These are phyloP conservation scores for Perdita meconis DNA, from an alignment of 2,888 invertebrate genomes.

Conservation along the genomic window DNA sequence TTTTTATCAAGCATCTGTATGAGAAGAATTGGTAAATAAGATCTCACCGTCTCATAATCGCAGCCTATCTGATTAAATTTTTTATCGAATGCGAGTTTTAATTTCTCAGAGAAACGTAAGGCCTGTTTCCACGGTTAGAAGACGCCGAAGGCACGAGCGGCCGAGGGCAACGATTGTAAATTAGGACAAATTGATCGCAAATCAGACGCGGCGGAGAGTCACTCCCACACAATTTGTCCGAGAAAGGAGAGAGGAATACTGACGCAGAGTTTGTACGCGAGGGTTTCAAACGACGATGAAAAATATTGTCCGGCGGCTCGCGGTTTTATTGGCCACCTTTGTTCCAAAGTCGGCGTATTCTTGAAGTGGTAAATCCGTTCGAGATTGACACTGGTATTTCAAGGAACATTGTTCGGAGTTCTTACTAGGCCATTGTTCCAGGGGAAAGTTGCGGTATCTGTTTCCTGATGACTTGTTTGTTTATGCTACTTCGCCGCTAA, in stretches of 20 bases:
- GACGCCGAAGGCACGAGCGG: slow-evolving; percentile 45
- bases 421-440: slow-evolving; percentile 12
- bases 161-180: slow-evolving; percentile 78
- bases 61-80: slow-evolving; percentile 58
- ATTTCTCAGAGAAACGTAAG: slow-evolving; percentile 33
- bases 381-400: slow-evolving; percentile 19
- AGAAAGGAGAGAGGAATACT: slow-evolving; percentile 35
- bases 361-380: slow-evolving; percentile 25
- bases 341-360: slow-evolving; percentile 42
- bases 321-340: slow-evolving; percentile 48
- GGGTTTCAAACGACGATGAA: slow-evolving; percentile 40
- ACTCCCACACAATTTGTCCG: slow-evolving; percentile 63
- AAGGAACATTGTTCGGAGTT: slow-evolving; percentile 22
- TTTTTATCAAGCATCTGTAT: not conserved
- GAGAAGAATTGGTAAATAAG: not conserved
- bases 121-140: slow-evolving; percentile 48
- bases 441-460: not conserved
- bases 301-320: slow-evolving; percentile 39
- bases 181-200: slow-evolving; percentile 84
- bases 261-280: slow-evolving; percentile 42
- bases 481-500: too few relatives aligned
- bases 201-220: slow-evolving; percentile 74
- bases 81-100: slow-evolving; percentile 40
- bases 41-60: slow-evolving; percentile 18
- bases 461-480: not conserved